Evolutionary conservation across 2,888 invertebrate species (phyloP).

Genomic region (Ennomos quercinarius): DNA sequence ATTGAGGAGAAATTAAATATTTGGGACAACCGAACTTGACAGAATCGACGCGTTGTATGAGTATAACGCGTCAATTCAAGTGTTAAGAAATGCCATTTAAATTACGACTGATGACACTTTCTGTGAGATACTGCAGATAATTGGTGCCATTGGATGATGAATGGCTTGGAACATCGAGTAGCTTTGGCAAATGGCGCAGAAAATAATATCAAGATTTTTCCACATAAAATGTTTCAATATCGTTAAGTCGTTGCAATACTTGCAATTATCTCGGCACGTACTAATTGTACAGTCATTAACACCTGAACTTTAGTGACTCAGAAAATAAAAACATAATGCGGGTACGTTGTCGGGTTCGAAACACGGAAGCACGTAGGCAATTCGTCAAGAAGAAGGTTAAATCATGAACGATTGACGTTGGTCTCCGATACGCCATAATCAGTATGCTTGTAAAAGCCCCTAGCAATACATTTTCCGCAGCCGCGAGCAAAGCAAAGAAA

Average conservation of each 20-base stretch:
- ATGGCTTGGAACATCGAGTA: background rate
- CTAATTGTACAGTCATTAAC: constrained; percentile 29
- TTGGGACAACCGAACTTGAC: constrained; percentile 13
- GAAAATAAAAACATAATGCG: constrained; percentile 25
- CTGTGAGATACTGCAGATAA: background rate
- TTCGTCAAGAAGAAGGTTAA: constrained; percentile 60
- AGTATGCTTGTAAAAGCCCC: constrained; percentile 42
- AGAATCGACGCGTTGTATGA: no score
- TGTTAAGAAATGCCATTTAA: no score
- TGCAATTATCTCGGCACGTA: constrained; percentile 26
- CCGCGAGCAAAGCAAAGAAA: constrained; percentile 45
- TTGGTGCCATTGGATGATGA: background rate
- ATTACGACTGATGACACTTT: no score
- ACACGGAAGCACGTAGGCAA: constrained; percentile 56
- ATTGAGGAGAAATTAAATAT: constrained; percentile 50
- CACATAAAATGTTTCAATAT: background rate
- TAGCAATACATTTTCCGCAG: constrained; percentile 51
- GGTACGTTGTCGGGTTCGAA: constrained; percentile 45
- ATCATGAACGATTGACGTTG: constrained; percentile 48
- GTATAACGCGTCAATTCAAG: no score
- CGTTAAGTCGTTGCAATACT: constrained; percentile 10
- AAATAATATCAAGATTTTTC: constrained; percentile 1
- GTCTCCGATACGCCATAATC: constrained; percentile 57
- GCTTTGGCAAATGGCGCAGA: constrained; percentile 2
- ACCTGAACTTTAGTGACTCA: constrained; percentile 31